Evolutionary conservation across 2,797 vertebrate genomes (phyloP).

Genomic region (Lates japonicus): DNA sequence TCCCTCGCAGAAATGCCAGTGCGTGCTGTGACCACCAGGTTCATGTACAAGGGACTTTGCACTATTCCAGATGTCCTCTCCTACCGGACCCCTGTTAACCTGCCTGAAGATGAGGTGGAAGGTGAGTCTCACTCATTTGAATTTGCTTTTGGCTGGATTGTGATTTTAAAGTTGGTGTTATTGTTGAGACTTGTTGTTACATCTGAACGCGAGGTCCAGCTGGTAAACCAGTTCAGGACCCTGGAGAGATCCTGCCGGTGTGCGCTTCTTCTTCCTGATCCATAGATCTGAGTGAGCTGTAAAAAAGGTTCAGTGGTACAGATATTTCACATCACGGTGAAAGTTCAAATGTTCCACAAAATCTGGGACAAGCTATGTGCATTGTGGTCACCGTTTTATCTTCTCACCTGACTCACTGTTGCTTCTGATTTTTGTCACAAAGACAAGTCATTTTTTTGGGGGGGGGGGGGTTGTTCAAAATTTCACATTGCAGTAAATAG

Average conservation of each 20-base stretch:
- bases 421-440: constrained; percentile 1
- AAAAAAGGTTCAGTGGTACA: not conserved
- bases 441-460: not conserved
- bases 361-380: not conserved
- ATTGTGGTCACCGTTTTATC: not conserved
- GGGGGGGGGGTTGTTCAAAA: too few species aligned
- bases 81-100: constrained; percentile 91
- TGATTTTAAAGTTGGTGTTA: constrained; percentile 5
- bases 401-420: not conserved
- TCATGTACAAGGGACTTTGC: constrained; percentile 99
- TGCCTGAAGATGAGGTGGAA: constrained; percentile 97
- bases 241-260: constrained; percentile 55
- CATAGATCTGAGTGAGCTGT: not conserved
- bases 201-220: constrained; percentile 1
- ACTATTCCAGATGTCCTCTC: constrained; percentile 95
- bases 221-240: constrained; percentile 55
- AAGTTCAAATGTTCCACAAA: not conserved
- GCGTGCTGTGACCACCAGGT: constrained; percentile 97
- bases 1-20: constrained; percentile 95
- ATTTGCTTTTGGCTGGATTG: not conserved
- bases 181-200: not conserved
- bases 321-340: not conserved
- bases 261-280: constrained; percentile 2
- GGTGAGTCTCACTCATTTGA: constrained; percentile 84
- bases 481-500: not conserved